These are phyloP conservation scores for Lepus townsendii DNA, from an alignment of 2,797 vertebrate species.

Conservation along the genomic window DNA sequence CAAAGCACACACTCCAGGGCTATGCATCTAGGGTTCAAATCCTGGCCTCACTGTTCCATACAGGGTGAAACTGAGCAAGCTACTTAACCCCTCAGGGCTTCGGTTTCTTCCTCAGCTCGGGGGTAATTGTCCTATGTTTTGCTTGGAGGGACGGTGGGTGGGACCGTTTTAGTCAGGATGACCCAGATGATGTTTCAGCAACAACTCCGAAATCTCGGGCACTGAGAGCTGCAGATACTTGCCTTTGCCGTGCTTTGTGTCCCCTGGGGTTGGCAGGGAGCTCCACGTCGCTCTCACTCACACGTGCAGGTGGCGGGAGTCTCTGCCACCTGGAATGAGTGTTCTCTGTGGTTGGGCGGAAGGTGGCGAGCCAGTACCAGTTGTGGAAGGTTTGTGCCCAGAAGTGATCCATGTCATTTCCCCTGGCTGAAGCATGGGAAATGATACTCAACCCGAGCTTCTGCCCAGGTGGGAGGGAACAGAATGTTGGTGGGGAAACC, in stretches of 20 bases:
- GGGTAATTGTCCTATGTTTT: not conserved
- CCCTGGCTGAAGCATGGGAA: not conserved
- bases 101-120: not conserved
- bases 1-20: not conserved
- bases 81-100: not conserved
- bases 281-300: not conserved
- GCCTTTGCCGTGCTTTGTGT: not conserved
- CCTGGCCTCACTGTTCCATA: not conserved
- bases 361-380: too few relatives aligned
- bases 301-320: not conserved
- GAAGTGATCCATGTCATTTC: not conserved
- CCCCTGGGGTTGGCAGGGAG: not conserved
- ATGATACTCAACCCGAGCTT: not conserved
- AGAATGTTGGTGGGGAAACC: fast-evolving
- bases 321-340: not conserved
- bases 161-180: not conserved
- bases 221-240: not conserved
- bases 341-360: not conserved
- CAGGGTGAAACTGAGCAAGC: not conserved
- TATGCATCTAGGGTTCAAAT: not conserved
- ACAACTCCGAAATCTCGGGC: not conserved
- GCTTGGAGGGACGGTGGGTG: not conserved
- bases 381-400: not conserved
- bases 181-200: not conserved
- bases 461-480: not conserved